These are phyloP conservation scores for Patella depressa DNA, from an alignment of 2,888 invertebrate genomes.

Conservation along the genomic window DNA sequence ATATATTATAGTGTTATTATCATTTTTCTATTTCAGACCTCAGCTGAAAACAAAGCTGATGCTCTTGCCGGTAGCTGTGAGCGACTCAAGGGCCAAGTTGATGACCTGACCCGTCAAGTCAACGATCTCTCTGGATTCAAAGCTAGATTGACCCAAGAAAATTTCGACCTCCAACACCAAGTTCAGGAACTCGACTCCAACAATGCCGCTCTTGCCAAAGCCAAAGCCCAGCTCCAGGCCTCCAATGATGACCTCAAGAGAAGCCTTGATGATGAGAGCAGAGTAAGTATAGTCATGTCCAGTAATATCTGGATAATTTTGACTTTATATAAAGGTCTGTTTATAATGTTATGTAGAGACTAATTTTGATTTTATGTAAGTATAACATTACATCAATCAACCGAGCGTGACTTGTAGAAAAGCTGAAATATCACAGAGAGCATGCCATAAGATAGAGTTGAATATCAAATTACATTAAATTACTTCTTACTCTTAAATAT, in stretches of 20 bases:
- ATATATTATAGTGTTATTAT: not conserved
- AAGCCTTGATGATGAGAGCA: slow-evolving; percentile 67
- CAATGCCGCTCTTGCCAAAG: slow-evolving; percentile 97
- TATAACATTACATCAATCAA: not conserved
- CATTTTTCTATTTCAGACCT: slow-evolving; percentile 62
- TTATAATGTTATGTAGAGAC: not conserved
- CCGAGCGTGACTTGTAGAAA: not conserved
- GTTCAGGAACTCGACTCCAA: slow-evolving; percentile 94
- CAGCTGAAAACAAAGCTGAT: slow-evolving; percentile 79
- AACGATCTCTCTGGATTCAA: slow-evolving; percentile 75
- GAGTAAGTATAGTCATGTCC: slow-evolving; percentile 49
- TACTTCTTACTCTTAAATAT: not conserved
- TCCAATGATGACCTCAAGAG: slow-evolving; percentile 68
- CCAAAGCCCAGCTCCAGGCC: slow-evolving; percentile 74
- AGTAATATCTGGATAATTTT: not conserved
- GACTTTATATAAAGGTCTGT: not conserved
- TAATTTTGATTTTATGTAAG: not conserved
- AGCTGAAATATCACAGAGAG: not conserved
- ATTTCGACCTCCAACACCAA: slow-evolving; percentile 76
- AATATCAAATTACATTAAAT: not conserved
- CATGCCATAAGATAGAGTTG: too few relatives aligned
- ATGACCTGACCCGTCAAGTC: slow-evolving; percentile 92
- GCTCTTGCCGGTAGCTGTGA: slow-evolving; percentile 80
- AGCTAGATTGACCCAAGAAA: slow-evolving; percentile 89
- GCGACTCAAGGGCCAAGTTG: slow-evolving; percentile 74